phyloP scores from a whole-genome alignment of 2,888 invertebrate genomes.

The Aphodius sticticus region DNA sequence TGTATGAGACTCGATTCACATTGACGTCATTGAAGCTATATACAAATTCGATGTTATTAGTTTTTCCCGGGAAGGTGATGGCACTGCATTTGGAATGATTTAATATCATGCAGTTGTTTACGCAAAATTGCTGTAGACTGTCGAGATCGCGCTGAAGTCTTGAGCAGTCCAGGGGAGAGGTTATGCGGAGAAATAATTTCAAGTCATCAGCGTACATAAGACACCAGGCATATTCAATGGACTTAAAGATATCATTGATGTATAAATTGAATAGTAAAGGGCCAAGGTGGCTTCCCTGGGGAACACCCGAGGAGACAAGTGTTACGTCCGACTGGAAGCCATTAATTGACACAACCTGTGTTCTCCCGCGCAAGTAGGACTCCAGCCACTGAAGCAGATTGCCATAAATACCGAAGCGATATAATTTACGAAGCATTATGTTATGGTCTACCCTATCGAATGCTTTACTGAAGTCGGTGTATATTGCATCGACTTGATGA shows the following conservation, averaged over 20 bases:
- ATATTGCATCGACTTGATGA: constrained; percentile 6
- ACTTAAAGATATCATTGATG: neutral
- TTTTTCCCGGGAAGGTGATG: too few species aligned
- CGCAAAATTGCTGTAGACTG: neutral
- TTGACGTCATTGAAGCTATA: too few species aligned
- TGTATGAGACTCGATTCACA: too few species aligned
- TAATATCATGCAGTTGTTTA: neutral
- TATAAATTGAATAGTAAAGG: neutral
- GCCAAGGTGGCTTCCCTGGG: neutral
- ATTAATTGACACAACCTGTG: neutral
- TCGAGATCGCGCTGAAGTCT: neutral
- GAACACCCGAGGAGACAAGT: neutral
- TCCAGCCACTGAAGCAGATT: neutral
- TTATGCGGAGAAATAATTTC: neutral
- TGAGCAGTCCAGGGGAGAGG: neutral
- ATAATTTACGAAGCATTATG: neutral
- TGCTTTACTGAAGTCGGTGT: neutral
- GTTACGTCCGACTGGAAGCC: neutral
- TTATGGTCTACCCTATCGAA: neutral
- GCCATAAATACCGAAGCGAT: neutral
- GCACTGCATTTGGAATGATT: too few species aligned
- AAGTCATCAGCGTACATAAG: neutral
- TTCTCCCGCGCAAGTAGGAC: neutral
- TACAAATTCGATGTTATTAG: too few species aligned
- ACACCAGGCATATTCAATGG: too few species aligned